These are phyloP conservation scores for Polyodon spathula DNA, from an alignment of 2,113 vertebrate species.

Conservation along the genomic window DNA sequence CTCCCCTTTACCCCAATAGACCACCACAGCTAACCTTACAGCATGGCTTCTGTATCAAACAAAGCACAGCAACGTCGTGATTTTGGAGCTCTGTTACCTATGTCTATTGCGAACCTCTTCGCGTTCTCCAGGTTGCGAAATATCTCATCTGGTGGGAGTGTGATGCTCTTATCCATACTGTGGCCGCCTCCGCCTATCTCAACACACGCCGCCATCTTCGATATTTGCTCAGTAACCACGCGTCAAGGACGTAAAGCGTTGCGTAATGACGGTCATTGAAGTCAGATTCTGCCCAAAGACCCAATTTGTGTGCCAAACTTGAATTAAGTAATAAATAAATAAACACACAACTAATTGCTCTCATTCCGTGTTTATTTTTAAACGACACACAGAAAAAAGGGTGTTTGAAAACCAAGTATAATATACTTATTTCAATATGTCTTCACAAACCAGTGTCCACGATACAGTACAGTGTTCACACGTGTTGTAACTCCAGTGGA, in stretches of 20 bases:
- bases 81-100: constrained; percentile 57
- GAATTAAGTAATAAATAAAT: no score
- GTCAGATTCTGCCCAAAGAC: neutral
- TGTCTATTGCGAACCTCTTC: constrained; percentile 93
- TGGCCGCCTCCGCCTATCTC: constrained; percentile 51
- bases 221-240: constrained; percentile 18
- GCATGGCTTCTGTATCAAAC: constrained; percentile 1
- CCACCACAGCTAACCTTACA: constrained; percentile 11
- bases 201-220: constrained; percentile 61
- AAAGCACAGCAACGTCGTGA: neutral
- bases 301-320: no score
- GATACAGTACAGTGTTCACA: no score
- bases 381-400: no score
- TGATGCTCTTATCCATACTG: constrained; percentile 91
- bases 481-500: no score
- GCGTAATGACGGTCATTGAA: constrained; percentile 2
- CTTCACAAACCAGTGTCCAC: no score
- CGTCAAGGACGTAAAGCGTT: constrained; percentile 1
- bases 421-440: no score
- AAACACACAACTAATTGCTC: neutral
- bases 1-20: neutral
- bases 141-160: constrained; percentile 84
- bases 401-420: no score
- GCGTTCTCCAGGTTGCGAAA: constrained; percentile 93
- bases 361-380: no score